Percentiles rank a stretch among this genome's conserved stretches.
These are phyloP conservation scores for Achatina immaculata DNA, from an alignment of 1,140 invertebrate genomes.

Conservation along the genomic window DNA sequence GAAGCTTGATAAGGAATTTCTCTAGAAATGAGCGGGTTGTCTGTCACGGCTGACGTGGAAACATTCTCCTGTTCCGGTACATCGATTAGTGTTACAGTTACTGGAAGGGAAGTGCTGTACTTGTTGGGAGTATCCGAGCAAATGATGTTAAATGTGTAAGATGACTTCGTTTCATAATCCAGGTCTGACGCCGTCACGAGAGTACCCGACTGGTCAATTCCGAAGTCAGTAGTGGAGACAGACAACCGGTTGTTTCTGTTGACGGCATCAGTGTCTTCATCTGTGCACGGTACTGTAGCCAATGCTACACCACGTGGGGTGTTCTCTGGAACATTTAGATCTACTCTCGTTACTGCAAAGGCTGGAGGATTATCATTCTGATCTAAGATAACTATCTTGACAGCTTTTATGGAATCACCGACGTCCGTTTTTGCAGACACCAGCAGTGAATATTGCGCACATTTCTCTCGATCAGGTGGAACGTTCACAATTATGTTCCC, in stretches of 20 bases:
- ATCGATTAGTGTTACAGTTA: slow-evolving; percentile 13
- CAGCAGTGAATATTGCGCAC: neutral
- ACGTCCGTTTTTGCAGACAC: neutral
- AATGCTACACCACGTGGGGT: slow-evolving; percentile 12
- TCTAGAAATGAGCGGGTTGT: slow-evolving; percentile 10
- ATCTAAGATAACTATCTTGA: slow-evolving; percentile 16
- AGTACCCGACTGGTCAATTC: slow-evolving; percentile 17
- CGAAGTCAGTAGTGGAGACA: neutral
- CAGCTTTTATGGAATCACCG: neutral
- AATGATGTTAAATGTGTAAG: neutral
- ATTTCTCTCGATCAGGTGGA: slow-evolving; percentile 9
- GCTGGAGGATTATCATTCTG: slow-evolving; percentile 20
- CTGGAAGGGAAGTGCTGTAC: neutral
- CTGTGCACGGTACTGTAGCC: neutral
- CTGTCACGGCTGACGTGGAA: neutral
- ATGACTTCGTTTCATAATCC: slow-evolving; percentile 6
- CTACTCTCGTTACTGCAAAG: neutral
- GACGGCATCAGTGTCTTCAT: neutral
- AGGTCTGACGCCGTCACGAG: neutral
- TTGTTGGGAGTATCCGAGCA: neutral
- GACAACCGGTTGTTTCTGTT: neutral
- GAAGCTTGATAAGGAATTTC: slow-evolving; percentile 21
- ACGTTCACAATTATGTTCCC: neutral
- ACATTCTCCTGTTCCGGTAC: neutral
- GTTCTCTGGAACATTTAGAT: slow-evolving; percentile 12